These are phyloP conservation scores for Desmodus rotundus DNA, from an alignment of 2,113 vertebrate genomes.

Conservation along the genomic window DNA sequence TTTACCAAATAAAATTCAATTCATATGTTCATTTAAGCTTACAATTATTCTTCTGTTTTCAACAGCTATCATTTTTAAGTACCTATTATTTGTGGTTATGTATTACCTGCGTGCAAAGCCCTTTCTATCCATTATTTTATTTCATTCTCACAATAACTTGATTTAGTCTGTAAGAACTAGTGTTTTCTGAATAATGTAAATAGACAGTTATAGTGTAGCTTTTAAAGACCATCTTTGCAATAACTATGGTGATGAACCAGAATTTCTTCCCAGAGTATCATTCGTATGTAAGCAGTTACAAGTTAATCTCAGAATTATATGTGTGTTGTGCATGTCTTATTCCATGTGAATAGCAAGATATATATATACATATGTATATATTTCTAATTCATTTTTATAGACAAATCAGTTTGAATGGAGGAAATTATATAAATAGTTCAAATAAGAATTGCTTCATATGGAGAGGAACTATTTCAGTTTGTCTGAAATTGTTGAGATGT, in stretches of 20 bases:
- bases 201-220: background rate
- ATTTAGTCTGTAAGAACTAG: background rate
- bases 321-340: background rate
- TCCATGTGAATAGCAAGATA: background rate
- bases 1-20: constrained; percentile 7
- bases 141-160: background rate
- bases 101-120: background rate
- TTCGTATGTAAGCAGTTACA: background rate
- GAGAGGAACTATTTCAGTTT: background rate
- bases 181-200: background rate
- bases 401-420: background rate
- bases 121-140: background rate
- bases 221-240: background rate
- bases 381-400: background rate
- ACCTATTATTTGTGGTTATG: background rate
- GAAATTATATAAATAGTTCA: background rate
- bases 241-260: background rate
- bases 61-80: background rate
- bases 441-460: background rate
- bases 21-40: background rate
- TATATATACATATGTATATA: background rate
- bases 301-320: background rate
- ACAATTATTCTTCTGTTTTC: background rate
- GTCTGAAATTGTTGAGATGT: constrained; percentile 4
- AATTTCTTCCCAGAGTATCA: background rate